phyloP scores from a whole-genome alignment of 2,888 invertebrate species.

The Machimus atricapillus region DNA sequence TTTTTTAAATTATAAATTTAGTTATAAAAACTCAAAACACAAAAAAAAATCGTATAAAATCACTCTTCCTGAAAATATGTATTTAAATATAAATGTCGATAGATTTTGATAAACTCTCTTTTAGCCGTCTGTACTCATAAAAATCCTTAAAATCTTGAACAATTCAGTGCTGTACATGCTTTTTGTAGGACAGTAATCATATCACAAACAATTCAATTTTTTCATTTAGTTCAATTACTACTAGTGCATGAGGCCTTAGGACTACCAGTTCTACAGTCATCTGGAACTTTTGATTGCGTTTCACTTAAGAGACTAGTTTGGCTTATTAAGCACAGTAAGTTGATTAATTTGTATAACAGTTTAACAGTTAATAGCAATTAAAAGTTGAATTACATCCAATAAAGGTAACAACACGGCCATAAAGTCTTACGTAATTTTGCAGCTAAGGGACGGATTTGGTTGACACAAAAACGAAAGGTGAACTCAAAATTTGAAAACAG shows the following conservation, averaged over 20 bases:
- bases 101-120: background rate
- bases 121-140: conserved; percentile 14
- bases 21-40: background rate
- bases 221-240: background rate
- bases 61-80: background rate
- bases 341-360: background rate
- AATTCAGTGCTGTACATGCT: conserved; percentile 11
- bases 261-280: background rate
- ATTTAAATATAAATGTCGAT: background rate
- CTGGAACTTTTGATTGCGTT: background rate
- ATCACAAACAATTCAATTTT: background rate
- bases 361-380: background rate
- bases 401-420: conserved; percentile 8
- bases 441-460: conserved; percentile 26
- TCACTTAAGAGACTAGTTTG: background rate
- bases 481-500: background rate
- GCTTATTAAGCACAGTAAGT: background rate
- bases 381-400: conserved; percentile 11
- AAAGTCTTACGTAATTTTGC: conserved; percentile 21
- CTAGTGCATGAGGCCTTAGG: background rate
- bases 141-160: conserved; percentile 1
- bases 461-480: background rate
- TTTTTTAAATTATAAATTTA: background rate
- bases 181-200: background rate
- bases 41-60: background rate